Evolutionary conservation across 2,797 vertebrate genomes (phyloP).

Genomic region (Psittacula derbiana): DNA sequence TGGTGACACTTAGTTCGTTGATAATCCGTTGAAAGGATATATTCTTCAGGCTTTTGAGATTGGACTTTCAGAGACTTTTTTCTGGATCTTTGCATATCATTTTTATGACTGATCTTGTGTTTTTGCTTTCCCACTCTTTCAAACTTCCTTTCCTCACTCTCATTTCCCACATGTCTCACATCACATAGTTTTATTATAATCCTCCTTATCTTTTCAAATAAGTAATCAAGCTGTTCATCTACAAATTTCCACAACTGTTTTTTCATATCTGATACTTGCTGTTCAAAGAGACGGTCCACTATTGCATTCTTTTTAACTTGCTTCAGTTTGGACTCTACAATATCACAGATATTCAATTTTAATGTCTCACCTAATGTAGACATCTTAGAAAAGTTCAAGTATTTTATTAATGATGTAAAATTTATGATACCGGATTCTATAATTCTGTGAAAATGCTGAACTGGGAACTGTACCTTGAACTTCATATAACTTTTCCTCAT

Average conservation of each 20-base stretch:
- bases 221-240: constrained; percentile 89
- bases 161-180: constrained; percentile 66
- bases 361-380: constrained; percentile 78
- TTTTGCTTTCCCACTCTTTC: constrained; percentile 56
- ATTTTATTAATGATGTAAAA: constrained; percentile 87
- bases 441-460: constrained; percentile 88
- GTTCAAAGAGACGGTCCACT: constrained; percentile 93
- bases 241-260: constrained; percentile 95
- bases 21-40: constrained; percentile 25
- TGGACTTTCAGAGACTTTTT: constrained; percentile 53
- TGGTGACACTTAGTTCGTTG: constrained; percentile 33
- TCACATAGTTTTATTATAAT: constrained; percentile 79
- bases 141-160: constrained; percentile 55
- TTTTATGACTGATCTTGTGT: constrained; percentile 25
- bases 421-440: constrained; percentile 89
- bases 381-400: constrained; percentile 83
- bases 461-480: constrained; percentile 91
- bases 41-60: constrained; percentile 48
- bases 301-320: constrained; percentile 90
- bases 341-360: constrained; percentile 84
- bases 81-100: constrained; percentile 37
- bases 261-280: constrained; percentile 89
- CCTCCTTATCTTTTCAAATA: constrained; percentile 86
- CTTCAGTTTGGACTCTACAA: constrained; percentile 82
- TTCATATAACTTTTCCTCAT: constrained; percentile 96